Conservation (phyloP, 2,113 vertebrate genomes). For the Sturnus vulgaris region DNA sequence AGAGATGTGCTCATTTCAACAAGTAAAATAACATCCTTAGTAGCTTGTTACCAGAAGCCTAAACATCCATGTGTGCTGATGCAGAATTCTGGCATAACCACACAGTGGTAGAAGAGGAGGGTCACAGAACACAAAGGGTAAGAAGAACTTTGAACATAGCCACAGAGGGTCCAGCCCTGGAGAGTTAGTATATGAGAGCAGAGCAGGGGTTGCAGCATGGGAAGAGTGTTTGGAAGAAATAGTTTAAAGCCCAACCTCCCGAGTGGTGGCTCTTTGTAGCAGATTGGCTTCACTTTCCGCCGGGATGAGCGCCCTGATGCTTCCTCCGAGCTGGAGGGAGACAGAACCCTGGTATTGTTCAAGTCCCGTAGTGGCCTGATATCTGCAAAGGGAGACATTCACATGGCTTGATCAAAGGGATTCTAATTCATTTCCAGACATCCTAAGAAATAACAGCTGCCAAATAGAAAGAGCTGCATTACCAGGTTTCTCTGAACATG, state of each 20-base stretch:
- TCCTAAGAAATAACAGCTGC: not conserved
- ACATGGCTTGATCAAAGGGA: not conserved
- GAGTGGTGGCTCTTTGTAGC: slow-evolving; percentile 59
- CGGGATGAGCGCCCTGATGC: not conserved
- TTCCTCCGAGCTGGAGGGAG: not conserved
- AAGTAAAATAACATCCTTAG: not conserved
- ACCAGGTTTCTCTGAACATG: not conserved
- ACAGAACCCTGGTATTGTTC: not conserved
- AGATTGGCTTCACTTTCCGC: not conserved
- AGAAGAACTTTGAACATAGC: not conserved
- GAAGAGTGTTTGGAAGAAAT: not conserved
- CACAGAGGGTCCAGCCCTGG: not conserved
- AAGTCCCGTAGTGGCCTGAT: slow-evolving; percentile 40
- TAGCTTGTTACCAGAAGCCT: not conserved
- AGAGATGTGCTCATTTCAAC: not conserved
- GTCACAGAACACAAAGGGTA: not conserved
- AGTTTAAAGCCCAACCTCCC: slow-evolving; percentile 25
- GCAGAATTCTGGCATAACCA: not conserved
- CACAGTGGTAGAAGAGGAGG: not conserved
- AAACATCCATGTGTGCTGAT: not conserved
- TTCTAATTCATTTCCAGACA: not conserved
- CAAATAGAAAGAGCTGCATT: not conserved
- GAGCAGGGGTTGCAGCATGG: not conserved
- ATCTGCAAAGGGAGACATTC: slow-evolving; percentile 17
- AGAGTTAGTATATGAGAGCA: not conserved